Conservation (phyloP, 2,888 invertebrate genomes). For the Drosophila ezoana region DNA sequence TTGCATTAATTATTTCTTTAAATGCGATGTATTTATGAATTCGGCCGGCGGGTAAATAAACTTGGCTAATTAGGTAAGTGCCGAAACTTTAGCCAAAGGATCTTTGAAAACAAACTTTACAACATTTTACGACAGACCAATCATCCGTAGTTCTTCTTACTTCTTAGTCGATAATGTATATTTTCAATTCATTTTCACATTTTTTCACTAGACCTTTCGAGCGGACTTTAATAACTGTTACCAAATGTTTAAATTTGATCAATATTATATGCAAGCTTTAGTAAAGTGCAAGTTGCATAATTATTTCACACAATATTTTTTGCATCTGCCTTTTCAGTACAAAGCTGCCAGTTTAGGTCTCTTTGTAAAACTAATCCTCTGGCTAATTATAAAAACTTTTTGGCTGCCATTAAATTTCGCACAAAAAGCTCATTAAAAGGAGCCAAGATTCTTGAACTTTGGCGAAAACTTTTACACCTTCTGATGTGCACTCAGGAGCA, state of each 20-base stretch:
- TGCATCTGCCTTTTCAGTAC: not conserved
- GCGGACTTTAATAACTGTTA: not conserved
- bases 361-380: conserved; percentile 8
- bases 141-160: not conserved
- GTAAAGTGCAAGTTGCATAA: not conserved
- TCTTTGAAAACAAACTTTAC: conserved; percentile 18
- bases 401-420: conserved; percentile 39
- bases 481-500: conserved; percentile 41
- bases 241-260: no score
- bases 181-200: no score
- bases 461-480: conserved; percentile 63
- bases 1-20: not conserved
- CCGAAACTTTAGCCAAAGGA: conserved; percentile 31
- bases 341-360: conserved; percentile 6
- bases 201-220: not conserved
- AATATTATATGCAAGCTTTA: not conserved
- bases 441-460: conserved; percentile 47
- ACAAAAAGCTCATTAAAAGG: conserved; percentile 72
- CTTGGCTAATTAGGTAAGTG: conserved; percentile 51
- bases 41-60: conserved; percentile 28
- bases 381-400: conserved; percentile 57
- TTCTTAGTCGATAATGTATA: not conserved
- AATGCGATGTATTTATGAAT: not conserved
- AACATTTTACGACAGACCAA: conserved; percentile 1
- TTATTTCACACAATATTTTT: not conserved